Evolutionary conservation across 2,797 vertebrate genomes (phyloP).

Genomic region (Poeciliopsis paucimaculata): DNA sequence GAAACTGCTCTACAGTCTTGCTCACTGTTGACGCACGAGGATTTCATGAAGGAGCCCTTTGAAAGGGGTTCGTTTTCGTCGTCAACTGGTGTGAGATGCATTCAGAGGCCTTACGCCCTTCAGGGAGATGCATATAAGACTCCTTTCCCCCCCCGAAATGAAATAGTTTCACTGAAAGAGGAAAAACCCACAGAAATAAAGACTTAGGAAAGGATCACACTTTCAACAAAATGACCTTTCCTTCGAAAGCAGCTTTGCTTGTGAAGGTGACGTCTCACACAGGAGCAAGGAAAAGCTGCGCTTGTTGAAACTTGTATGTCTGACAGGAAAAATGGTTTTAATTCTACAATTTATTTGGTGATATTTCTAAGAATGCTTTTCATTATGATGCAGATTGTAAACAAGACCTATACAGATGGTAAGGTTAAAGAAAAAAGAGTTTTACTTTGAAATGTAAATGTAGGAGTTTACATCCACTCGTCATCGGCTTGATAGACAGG

Average conservation of each 20-base stretch:
- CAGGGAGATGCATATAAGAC: constrained; percentile 23
- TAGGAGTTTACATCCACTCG: neutral
- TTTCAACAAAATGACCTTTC: constrained; percentile 41
- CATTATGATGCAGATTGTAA: neutral
- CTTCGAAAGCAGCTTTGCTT: constrained; percentile 10
- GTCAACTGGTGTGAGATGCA: constrained; percentile 39
- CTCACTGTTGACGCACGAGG: neutral
- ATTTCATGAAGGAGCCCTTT: constrained; percentile 35
- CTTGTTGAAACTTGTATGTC: constrained; percentile 1
- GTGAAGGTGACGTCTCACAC: neutral
- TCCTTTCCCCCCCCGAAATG: constrained; percentile 19
- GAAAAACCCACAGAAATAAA: neutral
- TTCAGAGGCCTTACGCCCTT: constrained; percentile 24
- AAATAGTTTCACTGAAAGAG: constrained; percentile 28
- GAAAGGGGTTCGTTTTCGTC: constrained; percentile 31
- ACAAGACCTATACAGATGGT: neutral
- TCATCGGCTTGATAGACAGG: too few relatives aligned
- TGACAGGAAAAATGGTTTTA: neutral
- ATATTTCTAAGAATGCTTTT: neutral
- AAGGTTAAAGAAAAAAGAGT: neutral
- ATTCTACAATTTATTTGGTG: neutral
- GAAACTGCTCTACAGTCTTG: constrained; percentile 2
- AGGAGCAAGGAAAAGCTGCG: neutral
- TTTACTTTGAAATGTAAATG: neutral
- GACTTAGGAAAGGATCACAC: constrained; percentile 24